Percentiles rank a stretch among this genome's conserved stretches.
phyloP scores from a whole-genome alignment of 2,113 vertebrate genomes.

The Arenaria interpres region DNA sequence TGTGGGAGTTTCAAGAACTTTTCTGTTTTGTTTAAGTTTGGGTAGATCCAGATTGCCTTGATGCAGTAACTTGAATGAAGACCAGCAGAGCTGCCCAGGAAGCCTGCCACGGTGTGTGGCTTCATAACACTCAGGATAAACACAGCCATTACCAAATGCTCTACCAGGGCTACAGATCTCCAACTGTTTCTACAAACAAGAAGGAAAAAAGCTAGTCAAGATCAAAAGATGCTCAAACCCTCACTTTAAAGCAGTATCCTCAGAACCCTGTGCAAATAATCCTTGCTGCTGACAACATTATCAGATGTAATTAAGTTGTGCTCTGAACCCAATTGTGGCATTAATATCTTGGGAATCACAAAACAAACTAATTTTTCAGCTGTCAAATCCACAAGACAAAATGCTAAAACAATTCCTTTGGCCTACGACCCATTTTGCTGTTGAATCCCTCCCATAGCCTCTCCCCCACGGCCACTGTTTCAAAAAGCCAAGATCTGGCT shows the following conservation, averaged over 20 bases:
- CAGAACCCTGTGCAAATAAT: background rate
- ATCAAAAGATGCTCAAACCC: background rate
- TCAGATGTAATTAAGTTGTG: conserved; percentile 5
- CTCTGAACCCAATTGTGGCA: background rate
- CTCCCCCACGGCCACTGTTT: background rate
- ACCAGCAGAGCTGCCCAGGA: background rate
- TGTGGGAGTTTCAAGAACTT: background rate
- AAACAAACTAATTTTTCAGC: background rate
- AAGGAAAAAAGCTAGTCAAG: background rate
- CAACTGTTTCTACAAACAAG: background rate
- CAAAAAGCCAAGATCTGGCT: background rate
- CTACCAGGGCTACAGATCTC: background rate
- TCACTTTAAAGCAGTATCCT: background rate
- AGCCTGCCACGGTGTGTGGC: background rate
- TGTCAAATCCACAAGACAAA: background rate
- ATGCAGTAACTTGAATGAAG: background rate
- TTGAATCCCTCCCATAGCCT: background rate
- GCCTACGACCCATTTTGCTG: background rate
- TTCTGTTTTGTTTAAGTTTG: background rate
- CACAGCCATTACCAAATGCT: background rate
- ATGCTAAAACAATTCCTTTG: background rate
- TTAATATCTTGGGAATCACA: background rate
- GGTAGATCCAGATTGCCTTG: background rate
- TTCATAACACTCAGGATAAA: background rate
- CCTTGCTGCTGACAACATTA: background rate